Percentiles rank a stretch among this genome's conserved stretches.
Conservation (phyloP, 2,113 vertebrate species). For the Lepidothrix coronata region DNA sequence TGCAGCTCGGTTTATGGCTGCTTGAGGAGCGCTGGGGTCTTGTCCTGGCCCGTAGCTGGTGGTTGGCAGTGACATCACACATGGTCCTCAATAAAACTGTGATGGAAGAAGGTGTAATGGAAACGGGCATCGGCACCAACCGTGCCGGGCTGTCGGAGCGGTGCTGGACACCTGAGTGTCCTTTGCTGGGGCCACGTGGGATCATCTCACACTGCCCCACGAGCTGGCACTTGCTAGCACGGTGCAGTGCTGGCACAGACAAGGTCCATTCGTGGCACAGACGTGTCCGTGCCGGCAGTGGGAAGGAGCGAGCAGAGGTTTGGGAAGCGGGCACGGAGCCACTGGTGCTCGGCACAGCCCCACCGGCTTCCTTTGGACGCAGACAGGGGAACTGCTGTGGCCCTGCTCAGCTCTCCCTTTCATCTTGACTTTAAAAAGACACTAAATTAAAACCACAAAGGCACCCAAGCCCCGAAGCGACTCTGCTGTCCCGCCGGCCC, state of each 20-base stretch:
- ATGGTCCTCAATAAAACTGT: not conserved
- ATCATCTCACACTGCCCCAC: not conserved
- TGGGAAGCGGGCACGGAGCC: not conserved
- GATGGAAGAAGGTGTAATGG: fast-evolving
- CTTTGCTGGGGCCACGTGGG: fast-evolving
- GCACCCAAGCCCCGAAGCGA: not conserved
- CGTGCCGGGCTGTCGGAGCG: fast-evolving
- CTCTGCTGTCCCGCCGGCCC: not conserved
- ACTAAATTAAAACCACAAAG: conserved; percentile 10
- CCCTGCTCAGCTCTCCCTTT: not conserved
- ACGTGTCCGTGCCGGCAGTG: fast-evolving
- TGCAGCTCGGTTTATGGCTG: not conserved
- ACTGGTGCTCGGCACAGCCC: fast-evolving
- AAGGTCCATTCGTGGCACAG: fast-evolving
- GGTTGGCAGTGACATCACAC: not conserved
- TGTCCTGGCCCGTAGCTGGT: not conserved
- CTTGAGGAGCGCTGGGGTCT: not conserved
- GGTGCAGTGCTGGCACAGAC: fast-evolving
- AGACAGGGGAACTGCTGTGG: not conserved
- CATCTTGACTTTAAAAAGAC: not conserved
- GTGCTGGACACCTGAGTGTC: not conserved
- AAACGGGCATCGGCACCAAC: not conserved
- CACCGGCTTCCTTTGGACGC: not conserved
- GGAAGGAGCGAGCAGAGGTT: not conserved
- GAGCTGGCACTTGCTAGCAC: not conserved